Evolutionary conservation across 2,888 invertebrate genomes (phyloP).

Genomic region (Cosmopolites sordidus): DNA sequence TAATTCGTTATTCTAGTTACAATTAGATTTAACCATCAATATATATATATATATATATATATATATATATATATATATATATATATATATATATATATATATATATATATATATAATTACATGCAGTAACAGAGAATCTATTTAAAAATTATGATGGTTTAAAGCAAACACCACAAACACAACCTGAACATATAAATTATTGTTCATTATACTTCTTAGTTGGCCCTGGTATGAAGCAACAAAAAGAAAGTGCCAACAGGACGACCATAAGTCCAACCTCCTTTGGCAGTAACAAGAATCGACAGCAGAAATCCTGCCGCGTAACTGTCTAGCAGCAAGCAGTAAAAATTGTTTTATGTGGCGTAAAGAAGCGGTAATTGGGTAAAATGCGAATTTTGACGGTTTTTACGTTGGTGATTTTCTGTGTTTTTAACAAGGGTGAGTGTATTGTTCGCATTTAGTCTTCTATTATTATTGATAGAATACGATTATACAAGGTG

Average conservation of each 20-base stretch:
- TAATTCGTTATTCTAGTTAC: no score
- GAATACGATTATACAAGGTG: no score
- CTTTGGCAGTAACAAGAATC: conserved; percentile 7
- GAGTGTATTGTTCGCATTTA: conserved; percentile 7
- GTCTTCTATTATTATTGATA: neutral
- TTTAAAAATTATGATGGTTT: no score
- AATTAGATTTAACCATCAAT: no score
- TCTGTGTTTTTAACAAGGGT: conserved; percentile 11
- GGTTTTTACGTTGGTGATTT: conserved; percentile 14
- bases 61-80: no score
- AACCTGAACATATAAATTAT: no score
- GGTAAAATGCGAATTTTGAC: conserved; percentile 11
- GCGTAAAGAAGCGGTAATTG: conserved; percentile 7
- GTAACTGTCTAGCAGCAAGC: conserved; percentile 8
- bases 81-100: no score
- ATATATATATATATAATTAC: no score
- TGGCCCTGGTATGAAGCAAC: conserved; percentile 4
- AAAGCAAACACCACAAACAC: no score
- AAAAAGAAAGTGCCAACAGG: conserved; percentile 24
- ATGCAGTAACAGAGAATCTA: no score
- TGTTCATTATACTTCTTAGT: neutral
- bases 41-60: no score
- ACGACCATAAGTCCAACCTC: conserved; percentile 18
- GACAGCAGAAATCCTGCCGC: conserved; percentile 18
- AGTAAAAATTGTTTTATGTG: conserved; percentile 13